Evolutionary conservation across 2,888 invertebrate genomes (phyloP).

Genomic region (Troglohyphantes excavatus): DNA sequence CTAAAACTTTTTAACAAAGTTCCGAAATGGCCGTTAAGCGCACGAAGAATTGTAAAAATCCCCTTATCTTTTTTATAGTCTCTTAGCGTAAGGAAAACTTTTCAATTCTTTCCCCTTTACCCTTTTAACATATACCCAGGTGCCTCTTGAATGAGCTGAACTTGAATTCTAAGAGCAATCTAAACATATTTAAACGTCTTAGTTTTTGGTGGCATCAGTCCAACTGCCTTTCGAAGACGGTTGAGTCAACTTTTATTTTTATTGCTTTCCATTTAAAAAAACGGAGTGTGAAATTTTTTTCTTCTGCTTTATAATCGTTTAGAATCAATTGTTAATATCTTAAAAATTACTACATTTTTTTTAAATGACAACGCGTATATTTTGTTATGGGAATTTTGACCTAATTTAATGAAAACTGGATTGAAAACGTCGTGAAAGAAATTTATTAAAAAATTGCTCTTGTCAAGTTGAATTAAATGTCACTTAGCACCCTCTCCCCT

Average conservation of each 20-base stretch:
- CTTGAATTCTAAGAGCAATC: slow-evolving; percentile 1
- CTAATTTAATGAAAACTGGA: no score
- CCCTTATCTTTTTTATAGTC: neutral
- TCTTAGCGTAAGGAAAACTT: neutral
- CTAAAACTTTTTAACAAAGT: neutral
- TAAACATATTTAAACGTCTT: slow-evolving; percentile 8
- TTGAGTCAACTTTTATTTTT: neutral
- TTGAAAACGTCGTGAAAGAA: no score
- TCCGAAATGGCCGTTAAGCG: neutral
- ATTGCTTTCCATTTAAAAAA: neutral
- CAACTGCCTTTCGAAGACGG: neutral
- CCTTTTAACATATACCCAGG: neutral
- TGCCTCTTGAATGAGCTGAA: neutral
- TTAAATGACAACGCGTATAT: no score
- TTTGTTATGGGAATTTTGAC: no score
- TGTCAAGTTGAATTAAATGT: no score
- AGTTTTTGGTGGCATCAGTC: neutral
- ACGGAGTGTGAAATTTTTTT: neutral
- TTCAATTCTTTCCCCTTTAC: neutral
- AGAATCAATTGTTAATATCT: neutral
- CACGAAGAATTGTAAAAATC: neutral
- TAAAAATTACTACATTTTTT: no score
- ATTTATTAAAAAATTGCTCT: no score
- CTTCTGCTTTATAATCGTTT: neutral
- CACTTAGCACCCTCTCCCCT: no score